Evolutionary conservation across 2,888 invertebrate genomes (phyloP).

Genomic region (Melipona bicolor): DNA sequence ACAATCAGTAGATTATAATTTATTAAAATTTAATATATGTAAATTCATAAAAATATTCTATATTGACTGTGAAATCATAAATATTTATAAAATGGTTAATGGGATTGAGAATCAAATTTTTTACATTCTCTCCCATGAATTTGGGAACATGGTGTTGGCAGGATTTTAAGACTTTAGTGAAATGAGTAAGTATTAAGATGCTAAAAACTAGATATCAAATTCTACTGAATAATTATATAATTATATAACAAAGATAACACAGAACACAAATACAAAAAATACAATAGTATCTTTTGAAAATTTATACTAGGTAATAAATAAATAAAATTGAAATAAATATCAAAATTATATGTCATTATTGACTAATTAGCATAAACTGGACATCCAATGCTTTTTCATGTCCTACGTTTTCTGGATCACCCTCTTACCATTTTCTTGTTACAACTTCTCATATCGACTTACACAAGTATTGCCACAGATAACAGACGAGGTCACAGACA

Average conservation of each 20-base stretch:
- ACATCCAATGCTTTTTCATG: too few relatives aligned
- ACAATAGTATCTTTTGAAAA: background rate
- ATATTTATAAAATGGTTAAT: background rate
- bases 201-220: background rate
- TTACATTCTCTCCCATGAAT: constrained; percentile 15
- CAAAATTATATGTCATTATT: background rate
- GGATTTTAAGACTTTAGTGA: background rate
- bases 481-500: too few relatives aligned
- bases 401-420: too few relatives aligned
- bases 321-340: background rate
- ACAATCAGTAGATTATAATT: constrained; percentile 1
- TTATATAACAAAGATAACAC: constrained; percentile 11
- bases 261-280: background rate
- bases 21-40: background rate
- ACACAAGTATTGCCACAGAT: too few relatives aligned
- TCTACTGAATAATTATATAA: constrained; percentile 10
- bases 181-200: background rate
- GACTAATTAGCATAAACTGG: too few relatives aligned
- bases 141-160: constrained; percentile 29
- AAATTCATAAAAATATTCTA: background rate
- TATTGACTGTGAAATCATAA: constrained; percentile 1
- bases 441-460: too few relatives aligned
- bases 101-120: constrained; percentile 24
- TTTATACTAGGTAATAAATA: background rate
- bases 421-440: too few relatives aligned